Conservation (phyloP, 2,888 invertebrate genomes). For the Nineta flava region DNA sequence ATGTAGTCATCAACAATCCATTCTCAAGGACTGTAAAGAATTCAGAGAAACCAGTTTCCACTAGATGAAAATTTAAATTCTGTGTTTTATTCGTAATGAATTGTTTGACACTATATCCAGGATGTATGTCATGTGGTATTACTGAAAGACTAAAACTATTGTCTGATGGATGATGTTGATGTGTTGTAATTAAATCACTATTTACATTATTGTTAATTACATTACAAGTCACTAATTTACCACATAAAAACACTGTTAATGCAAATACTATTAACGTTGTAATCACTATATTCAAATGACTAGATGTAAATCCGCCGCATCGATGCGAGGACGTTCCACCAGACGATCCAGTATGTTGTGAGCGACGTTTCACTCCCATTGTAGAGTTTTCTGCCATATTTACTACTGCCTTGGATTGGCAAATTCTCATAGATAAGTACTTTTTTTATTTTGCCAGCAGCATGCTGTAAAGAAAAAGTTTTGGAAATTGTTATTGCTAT, state of each 20-base stretch:
- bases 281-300: too few species aligned
- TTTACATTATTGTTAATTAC: conserved; percentile 3
- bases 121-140: conserved; percentile 78
- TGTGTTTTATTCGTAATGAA: conserved; percentile 43
- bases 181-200: neutral
- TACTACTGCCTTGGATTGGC: too few species aligned
- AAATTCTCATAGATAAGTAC: too few species aligned
- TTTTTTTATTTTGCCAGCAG: neutral
- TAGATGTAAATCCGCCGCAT: too few species aligned
- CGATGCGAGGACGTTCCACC: too few species aligned
- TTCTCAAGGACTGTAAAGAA: conserved; percentile 78
- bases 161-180: neutral
- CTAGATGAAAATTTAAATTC: conserved; percentile 43
- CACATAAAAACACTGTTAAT: neutral
- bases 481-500: too few species aligned
- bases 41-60: conserved; percentile 67
- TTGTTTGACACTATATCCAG: conserved; percentile 74
- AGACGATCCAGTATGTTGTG: too few species aligned
- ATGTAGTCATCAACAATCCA: conserved; percentile 82
- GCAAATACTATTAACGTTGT: neutral
- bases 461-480: neutral
- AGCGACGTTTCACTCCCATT: too few species aligned
- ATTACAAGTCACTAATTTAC: conserved; percentile 1
- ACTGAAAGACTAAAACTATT: conserved; percentile 32
- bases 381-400: too few species aligned